Evolutionary conservation across 2,888 invertebrate genomes (phyloP).

Genomic region (Cataglyphis cursor): DNA sequence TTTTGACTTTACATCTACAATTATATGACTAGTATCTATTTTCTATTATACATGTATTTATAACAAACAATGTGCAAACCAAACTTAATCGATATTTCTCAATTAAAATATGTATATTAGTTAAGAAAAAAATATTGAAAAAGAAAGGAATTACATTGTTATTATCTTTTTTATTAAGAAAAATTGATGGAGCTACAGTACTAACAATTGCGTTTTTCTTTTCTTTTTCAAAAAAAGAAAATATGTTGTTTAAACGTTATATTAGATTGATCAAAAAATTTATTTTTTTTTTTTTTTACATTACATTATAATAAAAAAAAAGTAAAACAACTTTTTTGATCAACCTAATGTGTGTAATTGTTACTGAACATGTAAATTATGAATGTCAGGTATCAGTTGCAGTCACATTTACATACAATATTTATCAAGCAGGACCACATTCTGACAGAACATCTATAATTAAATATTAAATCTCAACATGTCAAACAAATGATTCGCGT

Average conservation of each 20-base stretch:
- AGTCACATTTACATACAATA: neutral
- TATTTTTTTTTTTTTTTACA: neutral
- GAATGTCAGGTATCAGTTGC: neutral
- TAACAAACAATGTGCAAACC: neutral
- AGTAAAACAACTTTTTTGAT: neutral
- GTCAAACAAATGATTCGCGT: conserved; percentile 28
- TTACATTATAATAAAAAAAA: neutral
- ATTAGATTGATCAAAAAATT: conserved; percentile 15
- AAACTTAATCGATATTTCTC: neutral
- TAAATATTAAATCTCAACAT: conserved; percentile 13
- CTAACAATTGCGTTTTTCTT: neutral
- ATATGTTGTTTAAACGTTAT: neutral
- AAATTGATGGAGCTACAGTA: neutral
- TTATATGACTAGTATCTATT: neutral
- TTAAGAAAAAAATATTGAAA: neutral
- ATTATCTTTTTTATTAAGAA: neutral
- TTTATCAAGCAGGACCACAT: neutral
- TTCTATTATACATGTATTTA: neutral
- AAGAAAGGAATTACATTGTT: neutral
- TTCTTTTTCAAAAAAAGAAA: conserved; percentile 4
- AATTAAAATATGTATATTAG: neutral
- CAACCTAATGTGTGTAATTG: neutral
- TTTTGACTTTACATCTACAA: conserved; percentile 10
- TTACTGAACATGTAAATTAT: conserved; percentile 16
- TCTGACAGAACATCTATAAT: neutral